phyloP scores from a whole-genome alignment of 2,113 vertebrate genomes.

The Saguinus midas region DNA sequence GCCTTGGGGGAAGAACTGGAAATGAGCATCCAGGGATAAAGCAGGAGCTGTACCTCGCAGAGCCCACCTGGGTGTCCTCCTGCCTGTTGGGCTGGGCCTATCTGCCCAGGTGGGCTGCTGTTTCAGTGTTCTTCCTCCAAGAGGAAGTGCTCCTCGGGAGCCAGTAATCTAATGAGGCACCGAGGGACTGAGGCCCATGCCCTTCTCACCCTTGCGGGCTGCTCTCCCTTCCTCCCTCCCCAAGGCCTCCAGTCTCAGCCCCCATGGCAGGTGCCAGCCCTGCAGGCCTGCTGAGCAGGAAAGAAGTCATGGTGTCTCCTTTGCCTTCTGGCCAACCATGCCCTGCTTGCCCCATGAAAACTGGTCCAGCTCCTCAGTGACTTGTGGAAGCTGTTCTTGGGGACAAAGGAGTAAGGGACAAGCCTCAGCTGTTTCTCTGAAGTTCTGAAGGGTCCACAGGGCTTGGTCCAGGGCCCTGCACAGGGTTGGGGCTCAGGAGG shows the following conservation, averaged over 20 bases:
- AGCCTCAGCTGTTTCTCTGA: not conserved
- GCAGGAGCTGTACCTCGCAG: not conserved
- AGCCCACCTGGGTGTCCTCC: not conserved
- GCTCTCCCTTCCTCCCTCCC: not conserved
- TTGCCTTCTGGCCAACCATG: not conserved
- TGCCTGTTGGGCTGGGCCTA: accelerated
- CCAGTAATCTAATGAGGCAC: accelerated
- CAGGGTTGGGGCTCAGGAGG: not conserved
- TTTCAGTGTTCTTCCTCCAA: not conserved
- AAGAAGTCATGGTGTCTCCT: not conserved
- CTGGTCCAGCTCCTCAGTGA: not conserved
- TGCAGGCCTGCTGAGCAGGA: not conserved
- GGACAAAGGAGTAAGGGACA: not conserved
- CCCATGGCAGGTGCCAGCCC: not conserved
- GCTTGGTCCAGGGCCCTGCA: not conserved
- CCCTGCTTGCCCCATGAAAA: accelerated
- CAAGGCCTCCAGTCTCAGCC: not conserved
- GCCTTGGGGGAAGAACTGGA: not conserved
- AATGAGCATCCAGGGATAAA: not conserved
- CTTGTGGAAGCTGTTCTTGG: not conserved
- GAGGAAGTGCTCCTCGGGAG: not conserved
- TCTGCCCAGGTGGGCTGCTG: not conserved
- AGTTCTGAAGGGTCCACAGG: no score
- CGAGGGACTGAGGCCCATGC: not conserved
- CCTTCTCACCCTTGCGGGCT: accelerated